Conservation (phyloP, 2,113 vertebrate species). For the Sinocyclocheilus anshuiensis region DNA sequence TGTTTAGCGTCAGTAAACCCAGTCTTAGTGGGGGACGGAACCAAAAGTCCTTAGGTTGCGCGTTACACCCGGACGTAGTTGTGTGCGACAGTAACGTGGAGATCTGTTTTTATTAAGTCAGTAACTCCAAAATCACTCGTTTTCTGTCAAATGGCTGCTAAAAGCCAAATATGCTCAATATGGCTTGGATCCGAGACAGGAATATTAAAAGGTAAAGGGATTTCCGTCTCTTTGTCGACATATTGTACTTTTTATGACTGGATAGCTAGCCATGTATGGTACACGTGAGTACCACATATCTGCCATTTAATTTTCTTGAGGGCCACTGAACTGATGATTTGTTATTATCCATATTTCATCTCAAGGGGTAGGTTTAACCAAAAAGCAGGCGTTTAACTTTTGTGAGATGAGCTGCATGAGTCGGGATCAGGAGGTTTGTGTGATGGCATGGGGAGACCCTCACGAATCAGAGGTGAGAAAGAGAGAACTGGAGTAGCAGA, state of each 20-base stretch:
- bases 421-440: conserved; percentile 81
- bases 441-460: conserved; percentile 79
- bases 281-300: conserved; percentile 37
- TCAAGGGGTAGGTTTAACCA: conserved; percentile 80
- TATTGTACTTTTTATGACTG: background rate
- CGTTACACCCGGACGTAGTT: conserved; percentile 22
- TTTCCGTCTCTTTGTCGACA: background rate
- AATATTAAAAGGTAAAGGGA: conserved; percentile 81
- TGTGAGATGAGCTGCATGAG: conserved; percentile 73
- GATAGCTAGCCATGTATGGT: background rate
- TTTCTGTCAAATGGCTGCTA: conserved; percentile 64
- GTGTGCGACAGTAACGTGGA: conserved; percentile 33
- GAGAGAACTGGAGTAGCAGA: background rate
- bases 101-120: background rate
- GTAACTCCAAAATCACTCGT: background rate
- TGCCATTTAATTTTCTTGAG: background rate
- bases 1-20: too few species aligned
- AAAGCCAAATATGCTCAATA: conserved; percentile 73
- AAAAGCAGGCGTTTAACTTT: conserved; percentile 84
- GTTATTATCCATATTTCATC: background rate
- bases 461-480: conserved; percentile 77
- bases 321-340: background rate
- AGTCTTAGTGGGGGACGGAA: conserved; percentile 6
- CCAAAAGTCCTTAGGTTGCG: background rate
- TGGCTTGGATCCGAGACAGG: conserved; percentile 89